Evolutionary conservation across 2,797 vertebrate species (phyloP), one percentile per base, ranked within the genome.

Genomic region (Gastrophryne carolinensis): DNA sequence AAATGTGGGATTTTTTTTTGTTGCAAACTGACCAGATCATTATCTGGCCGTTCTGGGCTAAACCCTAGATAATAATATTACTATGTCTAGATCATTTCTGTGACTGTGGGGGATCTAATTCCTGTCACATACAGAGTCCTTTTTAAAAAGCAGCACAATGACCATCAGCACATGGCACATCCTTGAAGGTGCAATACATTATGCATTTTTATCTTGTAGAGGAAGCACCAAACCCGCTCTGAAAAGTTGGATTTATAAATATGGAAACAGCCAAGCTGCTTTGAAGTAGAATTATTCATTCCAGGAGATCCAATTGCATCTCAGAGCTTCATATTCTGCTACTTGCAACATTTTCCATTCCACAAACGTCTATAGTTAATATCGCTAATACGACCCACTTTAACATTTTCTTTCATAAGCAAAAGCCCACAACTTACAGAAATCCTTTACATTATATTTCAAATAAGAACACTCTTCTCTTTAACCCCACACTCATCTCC

Each of bases 231-330:
- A 57, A 64, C 21, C 30, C 7, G 8, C 66, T 52, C 26, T 13
- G 23, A 71, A 64, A n/a, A 70, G 57, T 15, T 39, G 62, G 49
- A 24, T 15, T 27, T 26, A 56, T 17, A 47, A 34, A 21, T 27
- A 15, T 19, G 21, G 32, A 70, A 65, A 47, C 62, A 37, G 60
- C 54, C 58, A 66, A 66, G 29, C 57, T 39, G 58, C 39, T 77
- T 63, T 70, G 29, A 64, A 21, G 37, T 44, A 30, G 62, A 70
- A 77, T 77, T 71, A 65, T 64, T 75, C 32, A 52, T 68, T 71
- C n/a, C 27, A 1, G n/a, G n/a, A 6, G 2, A 24, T 53, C 5
- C 39, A 6, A 50, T 29, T 5, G 27, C 41, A 60, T 75, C 8
- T 68, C 30, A 57, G 32, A 69, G 69, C n/a, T 17, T 69, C 13